Conservation (phyloP, 1,140 invertebrate genomes). For the Atta cephalotes region DNA sequence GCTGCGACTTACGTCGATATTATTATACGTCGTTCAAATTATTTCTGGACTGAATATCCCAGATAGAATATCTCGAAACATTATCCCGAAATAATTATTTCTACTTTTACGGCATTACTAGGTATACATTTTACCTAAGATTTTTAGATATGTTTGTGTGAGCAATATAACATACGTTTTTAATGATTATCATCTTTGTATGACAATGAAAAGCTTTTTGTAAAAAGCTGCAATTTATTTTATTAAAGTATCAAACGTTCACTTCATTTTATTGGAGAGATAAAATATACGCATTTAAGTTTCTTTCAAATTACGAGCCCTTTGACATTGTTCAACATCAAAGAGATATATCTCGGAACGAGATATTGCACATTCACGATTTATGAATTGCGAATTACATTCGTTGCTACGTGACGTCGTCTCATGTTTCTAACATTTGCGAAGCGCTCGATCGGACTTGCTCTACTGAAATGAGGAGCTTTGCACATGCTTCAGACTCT, state of each 20-base stretch:
- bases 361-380: background rate
- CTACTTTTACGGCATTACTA: background rate
- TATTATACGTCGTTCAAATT: background rate
- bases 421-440: constrained; percentile 4
- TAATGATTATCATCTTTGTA: background rate
- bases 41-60: background rate
- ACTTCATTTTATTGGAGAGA: background rate
- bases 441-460: background rate
- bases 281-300: background rate
- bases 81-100: background rate
- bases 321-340: constrained; percentile 5
- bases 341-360: background rate
- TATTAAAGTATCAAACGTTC: background rate
- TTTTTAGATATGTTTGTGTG: background rate
- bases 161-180: background rate
- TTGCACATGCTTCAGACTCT: background rate
- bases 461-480: background rate
- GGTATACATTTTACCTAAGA: background rate
- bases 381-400: constrained; percentile 24
- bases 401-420: background rate
- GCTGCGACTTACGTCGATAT: background rate
- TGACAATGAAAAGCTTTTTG: background rate
- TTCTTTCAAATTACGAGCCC: background rate
- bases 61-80: background rate
- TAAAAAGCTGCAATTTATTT: background rate